Evolutionary conservation across 1,140 invertebrate genomes (phyloP).

Genomic region (Drosophila willistoni): DNA sequence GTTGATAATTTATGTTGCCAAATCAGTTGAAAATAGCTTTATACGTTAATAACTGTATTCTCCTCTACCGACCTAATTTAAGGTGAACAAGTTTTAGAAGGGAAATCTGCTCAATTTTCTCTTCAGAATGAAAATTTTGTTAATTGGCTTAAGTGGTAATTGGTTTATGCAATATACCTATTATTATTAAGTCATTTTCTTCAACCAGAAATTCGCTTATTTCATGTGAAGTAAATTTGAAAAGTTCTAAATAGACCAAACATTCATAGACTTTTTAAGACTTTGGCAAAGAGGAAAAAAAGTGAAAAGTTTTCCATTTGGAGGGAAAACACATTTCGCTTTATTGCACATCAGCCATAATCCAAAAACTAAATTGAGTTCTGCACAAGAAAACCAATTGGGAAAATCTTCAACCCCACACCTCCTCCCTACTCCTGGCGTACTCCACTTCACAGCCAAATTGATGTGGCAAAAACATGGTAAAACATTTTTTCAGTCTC

Average conservation of each 20-base stretch:
- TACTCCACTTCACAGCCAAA: neutral
- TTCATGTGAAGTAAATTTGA: neutral
- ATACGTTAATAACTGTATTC: conserved; percentile 65
- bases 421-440: neutral
- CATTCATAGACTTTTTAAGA: neutral
- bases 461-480: conserved; percentile 38
- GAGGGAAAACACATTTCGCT: conserved; percentile 50
- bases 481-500: conserved; percentile 3
- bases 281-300: conserved; percentile 5
- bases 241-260: conserved; percentile 13
- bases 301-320: conserved; percentile 37
- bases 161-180: neutral
- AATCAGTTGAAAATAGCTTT: conserved; percentile 72
- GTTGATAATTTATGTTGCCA: conserved; percentile 73
- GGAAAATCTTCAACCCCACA: conserved; percentile 12
- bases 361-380: conserved; percentile 74
- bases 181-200: neutral
- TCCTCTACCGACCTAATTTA: conserved; percentile 47
- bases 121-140: neutral
- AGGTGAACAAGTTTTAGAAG: conserved; percentile 30
- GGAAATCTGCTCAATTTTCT: neutral
- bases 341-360: conserved; percentile 73
- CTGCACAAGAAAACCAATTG: conserved; percentile 52
- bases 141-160: neutral
- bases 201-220: neutral